Evolutionary conservation across 1,140 invertebrate genomes (phyloP).

Genomic region (Platyscapa corneri): DNA sequence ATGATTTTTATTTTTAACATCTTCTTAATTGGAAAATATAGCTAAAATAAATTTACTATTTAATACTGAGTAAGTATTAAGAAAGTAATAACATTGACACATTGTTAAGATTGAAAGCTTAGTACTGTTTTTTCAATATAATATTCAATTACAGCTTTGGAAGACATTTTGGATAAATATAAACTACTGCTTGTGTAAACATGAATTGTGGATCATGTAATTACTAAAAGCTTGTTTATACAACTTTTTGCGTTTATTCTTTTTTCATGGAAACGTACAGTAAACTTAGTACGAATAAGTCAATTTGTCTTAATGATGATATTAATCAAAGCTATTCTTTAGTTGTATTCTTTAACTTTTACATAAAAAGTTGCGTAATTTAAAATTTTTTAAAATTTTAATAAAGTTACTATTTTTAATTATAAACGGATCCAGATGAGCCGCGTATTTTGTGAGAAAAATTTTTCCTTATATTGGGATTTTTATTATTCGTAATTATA

Average conservation of each 20-base stretch:
- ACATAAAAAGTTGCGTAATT: background rate
- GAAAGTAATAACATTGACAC: no score
- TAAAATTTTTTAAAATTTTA: background rate
- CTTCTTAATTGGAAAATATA: no score
- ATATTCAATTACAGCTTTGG: background rate
- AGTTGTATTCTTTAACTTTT: background rate
- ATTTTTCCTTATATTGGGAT: background rate
- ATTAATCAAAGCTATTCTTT: no score
- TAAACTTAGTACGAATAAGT: background rate
- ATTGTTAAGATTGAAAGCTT: background rate
- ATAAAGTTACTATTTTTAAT: background rate
- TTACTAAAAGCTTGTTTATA: background rate
- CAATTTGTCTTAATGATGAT: background rate
- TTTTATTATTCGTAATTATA: background rate
- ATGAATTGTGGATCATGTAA: background rate
- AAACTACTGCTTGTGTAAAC: background rate
- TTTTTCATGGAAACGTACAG: background rate
- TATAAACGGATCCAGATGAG: background rate
- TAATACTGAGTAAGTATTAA: no score
- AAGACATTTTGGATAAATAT: no score
- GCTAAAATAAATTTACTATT: no score
- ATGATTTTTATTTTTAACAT: no score
- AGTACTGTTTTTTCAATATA: background rate
- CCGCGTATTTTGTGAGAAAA: background rate
- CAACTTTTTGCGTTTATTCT: background rate